phyloP scores from a whole-genome alignment of 2,113 vertebrate genomes.

The Pan paniscus region DNA sequence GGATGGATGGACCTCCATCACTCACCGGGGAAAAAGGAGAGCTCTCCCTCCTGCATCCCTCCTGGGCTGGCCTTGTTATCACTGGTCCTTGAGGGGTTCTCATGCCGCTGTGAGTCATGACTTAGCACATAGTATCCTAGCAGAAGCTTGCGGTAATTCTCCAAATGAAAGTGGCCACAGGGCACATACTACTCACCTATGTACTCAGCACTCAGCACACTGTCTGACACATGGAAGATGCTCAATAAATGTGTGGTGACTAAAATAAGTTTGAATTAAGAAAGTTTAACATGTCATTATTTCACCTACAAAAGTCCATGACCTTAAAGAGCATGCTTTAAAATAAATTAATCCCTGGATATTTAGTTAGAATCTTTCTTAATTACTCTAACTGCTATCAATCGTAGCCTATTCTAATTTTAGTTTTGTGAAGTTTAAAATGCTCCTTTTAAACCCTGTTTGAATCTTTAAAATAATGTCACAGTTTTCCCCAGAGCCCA shows the following conservation, averaged over 20 bases:
- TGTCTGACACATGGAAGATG: not conserved
- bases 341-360: constrained; percentile 63
- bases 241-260: not conserved
- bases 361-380: constrained; percentile 50
- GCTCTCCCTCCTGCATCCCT: not conserved
- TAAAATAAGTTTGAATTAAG: constrained; percentile 34
- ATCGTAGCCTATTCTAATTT: constrained; percentile 64
- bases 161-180: not conserved
- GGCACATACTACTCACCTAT: not conserved
- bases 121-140: not conserved
- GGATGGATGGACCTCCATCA: not conserved
- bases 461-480: constrained; percentile 30
- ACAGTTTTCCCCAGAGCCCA: constrained; percentile 28
- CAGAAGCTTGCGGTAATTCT: not conserved
- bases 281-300: constrained; percentile 43
- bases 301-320: constrained; percentile 51
- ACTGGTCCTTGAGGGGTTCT: not conserved
- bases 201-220: not conserved
- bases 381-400: constrained; percentile 59
- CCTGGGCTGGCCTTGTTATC: not conserved
- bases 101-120: not conserved
- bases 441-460: constrained; percentile 43
- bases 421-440: constrained; percentile 60
- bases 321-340: constrained; percentile 65
- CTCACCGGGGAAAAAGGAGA: not conserved